These are phyloP conservation scores for Torymus tubicola DNA, from an alignment of 2,888 invertebrate genomes.

Conservation along the genomic window DNA sequence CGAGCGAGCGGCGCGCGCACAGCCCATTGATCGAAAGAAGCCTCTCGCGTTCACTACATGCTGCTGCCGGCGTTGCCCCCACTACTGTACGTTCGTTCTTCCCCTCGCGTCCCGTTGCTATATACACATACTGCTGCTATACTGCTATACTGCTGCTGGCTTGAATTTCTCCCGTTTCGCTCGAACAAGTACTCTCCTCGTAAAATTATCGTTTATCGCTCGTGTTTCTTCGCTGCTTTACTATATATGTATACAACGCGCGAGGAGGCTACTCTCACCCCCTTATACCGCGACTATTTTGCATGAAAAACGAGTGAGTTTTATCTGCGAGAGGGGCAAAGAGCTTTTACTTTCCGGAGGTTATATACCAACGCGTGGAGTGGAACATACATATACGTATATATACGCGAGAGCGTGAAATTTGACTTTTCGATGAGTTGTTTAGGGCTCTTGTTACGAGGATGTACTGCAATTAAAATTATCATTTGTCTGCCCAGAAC, in stretches of 20 bases:
- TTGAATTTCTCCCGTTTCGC: slow-evolving; percentile 43
- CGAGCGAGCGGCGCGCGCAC: slow-evolving; percentile 67
- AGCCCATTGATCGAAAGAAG: slow-evolving; percentile 73
- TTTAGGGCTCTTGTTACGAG: background rate
- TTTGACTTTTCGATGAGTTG: slow-evolving; percentile 28
- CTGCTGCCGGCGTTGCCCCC: slow-evolving; percentile 11
- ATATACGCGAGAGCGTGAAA: background rate
- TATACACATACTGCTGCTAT: background rate
- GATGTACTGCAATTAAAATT: background rate
- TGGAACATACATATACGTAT: too few relatives aligned
- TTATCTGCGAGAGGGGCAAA: slow-evolving; percentile 14
- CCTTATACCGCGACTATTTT: slow-evolving; percentile 36
- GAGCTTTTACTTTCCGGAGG: slow-evolving; percentile 48
- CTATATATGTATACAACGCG: too few relatives aligned
- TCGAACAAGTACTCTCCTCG: slow-evolving; percentile 46
- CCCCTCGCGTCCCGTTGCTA: background rate
- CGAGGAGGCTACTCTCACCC: too few relatives aligned
- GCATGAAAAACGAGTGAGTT: slow-evolving; percentile 46
- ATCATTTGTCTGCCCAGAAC: background rate
- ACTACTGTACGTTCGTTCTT: background rate
- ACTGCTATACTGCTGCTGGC: background rate
- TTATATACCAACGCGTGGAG: background rate
- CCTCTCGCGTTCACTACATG: background rate
- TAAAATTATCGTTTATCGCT: slow-evolving; percentile 56
- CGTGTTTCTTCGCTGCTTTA: slow-evolving; percentile 48